These are phyloP conservation scores for Dasyprocta punctata DNA, from an alignment of 2,113 vertebrate species.

Conservation along the genomic window DNA sequence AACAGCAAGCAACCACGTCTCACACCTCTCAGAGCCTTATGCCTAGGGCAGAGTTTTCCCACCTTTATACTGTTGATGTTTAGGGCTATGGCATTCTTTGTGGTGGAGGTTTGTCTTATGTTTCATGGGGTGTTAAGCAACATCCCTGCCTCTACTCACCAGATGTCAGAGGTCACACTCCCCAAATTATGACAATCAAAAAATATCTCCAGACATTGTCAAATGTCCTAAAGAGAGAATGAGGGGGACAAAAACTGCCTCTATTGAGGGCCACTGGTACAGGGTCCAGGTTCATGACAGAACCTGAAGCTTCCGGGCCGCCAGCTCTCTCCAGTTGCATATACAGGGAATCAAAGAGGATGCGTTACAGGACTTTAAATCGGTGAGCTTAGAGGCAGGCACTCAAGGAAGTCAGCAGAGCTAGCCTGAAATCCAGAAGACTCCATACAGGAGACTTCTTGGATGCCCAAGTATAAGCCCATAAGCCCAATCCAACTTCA, in stretches of 20 bases:
- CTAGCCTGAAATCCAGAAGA: constrained; percentile 33
- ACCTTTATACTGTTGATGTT: not conserved
- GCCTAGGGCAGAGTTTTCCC: not conserved
- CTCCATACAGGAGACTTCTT: not conserved
- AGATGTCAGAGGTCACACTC: not conserved
- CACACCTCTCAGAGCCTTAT: not conserved
- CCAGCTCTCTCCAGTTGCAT: not conserved
- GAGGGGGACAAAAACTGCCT: not conserved
- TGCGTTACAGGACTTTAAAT: not conserved
- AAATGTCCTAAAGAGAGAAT: not conserved
- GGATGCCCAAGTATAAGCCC: not conserved
- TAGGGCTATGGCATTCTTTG: too few relatives aligned
- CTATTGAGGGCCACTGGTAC: not conserved
- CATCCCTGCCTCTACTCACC: not conserved
- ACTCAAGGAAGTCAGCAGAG: not conserved
- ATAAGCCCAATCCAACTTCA: constrained; percentile 9
- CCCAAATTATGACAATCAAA: not conserved
- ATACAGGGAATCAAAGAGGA: not conserved
- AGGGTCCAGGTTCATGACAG: not conserved
- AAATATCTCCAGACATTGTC: not conserved
- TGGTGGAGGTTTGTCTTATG: not conserved
- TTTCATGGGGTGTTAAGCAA: not conserved
- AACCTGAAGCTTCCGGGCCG: not conserved
- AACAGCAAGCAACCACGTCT: not conserved
- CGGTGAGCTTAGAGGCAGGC: not conserved